Conservation (phyloP, 1,140 invertebrate species). For the Drosophila subpulchrella region DNA sequence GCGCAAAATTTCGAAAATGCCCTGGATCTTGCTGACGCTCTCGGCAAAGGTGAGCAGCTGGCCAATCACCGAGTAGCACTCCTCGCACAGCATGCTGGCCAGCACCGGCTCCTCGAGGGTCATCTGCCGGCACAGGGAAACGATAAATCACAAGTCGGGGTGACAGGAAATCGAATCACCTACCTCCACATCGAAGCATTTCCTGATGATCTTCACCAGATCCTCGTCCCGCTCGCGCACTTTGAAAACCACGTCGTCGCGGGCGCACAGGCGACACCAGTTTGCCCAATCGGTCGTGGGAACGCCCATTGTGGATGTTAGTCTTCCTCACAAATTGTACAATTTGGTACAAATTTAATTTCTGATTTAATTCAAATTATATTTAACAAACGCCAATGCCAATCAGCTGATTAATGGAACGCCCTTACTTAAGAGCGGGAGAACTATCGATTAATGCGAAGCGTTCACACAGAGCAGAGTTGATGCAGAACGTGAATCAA, state of each 20-base stretch:
- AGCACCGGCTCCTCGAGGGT: slow-evolving; percentile 53
- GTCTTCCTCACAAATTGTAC: not conserved
- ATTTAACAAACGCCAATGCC: not conserved
- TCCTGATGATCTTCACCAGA: slow-evolving; percentile 46
- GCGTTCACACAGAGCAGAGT: too few relatives aligned
- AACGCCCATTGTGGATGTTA: slow-evolving; percentile 3
- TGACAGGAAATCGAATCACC: not conserved
- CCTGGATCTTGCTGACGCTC: slow-evolving; percentile 64
- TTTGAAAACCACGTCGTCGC: slow-evolving; percentile 32
- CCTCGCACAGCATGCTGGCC: slow-evolving; percentile 49
- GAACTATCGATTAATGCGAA: too few relatives aligned
- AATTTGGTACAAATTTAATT: not conserved
- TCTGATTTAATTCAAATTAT: not conserved
- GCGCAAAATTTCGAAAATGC: slow-evolving; percentile 63
- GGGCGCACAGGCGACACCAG: slow-evolving; percentile 63
- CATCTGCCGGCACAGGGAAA: slow-evolving; percentile 28
- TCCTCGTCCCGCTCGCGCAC: slow-evolving; percentile 34
- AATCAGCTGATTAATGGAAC: not conserved
- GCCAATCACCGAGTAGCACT: slow-evolving; percentile 43
- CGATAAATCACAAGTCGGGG: not conserved
- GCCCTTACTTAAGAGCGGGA: too few relatives aligned
- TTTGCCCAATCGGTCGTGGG: slow-evolving; percentile 37
- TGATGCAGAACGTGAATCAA: too few relatives aligned
- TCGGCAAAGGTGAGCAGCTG: slow-evolving; percentile 39
- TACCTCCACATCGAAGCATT: slow-evolving; percentile 67